These are phyloP conservation scores for Sarcophaga peregrina DNA, from an alignment of 1,140 invertebrate species.

Conservation along the genomic window DNA sequence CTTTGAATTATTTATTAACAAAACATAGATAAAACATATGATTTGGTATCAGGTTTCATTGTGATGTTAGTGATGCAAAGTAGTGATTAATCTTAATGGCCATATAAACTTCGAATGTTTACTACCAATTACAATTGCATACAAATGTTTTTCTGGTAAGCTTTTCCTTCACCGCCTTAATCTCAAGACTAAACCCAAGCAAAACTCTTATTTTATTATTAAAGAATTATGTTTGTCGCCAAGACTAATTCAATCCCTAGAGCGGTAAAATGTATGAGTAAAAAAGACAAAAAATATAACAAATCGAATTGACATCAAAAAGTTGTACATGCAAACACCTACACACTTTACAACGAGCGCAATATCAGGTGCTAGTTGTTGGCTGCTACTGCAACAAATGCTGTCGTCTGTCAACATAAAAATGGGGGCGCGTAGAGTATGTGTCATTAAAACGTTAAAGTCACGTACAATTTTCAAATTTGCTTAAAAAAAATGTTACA, in stretches of 20 bases:
- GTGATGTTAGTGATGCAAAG: too few species aligned
- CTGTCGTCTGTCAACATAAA: slow-evolving; percentile 14
- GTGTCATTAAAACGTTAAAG: not conserved
- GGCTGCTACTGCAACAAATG: not conserved
- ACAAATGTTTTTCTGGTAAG: not conserved
- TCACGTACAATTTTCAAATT: not conserved
- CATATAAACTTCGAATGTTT: not conserved
- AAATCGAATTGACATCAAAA: not conserved
- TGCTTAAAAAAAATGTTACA: not conserved
- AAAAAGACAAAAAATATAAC: not conserved
- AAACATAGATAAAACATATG: too few species aligned
- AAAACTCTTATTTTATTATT: not conserved
- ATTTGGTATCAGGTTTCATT: too few species aligned
- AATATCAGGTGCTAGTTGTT: not conserved
- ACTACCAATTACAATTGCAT: not conserved
- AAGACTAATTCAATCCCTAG: not conserved
- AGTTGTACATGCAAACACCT: not conserved
- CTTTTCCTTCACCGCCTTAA: not conserved
- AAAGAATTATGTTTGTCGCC: too few species aligned
- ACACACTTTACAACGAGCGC: not conserved
- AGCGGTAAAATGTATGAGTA: not conserved
- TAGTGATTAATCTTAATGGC: too few species aligned
- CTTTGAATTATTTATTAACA: too few species aligned
- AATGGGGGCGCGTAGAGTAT: slow-evolving; percentile 7
- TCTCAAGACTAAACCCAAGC: not conserved